These are phyloP conservation scores for Thymelicus lineola DNA, from an alignment of 2,888 invertebrate species.

Conservation along the genomic window DNA sequence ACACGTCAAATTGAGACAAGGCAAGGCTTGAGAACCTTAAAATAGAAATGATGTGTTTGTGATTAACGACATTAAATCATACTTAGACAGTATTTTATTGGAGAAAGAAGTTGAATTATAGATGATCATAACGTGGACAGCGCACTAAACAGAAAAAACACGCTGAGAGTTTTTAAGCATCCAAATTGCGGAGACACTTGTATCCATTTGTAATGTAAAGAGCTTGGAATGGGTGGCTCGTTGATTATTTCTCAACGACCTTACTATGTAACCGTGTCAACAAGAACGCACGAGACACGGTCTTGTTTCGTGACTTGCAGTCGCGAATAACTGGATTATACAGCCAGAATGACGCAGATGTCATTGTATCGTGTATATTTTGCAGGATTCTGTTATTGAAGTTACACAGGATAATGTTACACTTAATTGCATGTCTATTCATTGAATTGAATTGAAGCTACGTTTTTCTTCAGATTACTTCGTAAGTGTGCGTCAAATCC, in stretches of 20 bases:
- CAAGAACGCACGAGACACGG: constrained; percentile 18
- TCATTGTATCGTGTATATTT: not conserved
- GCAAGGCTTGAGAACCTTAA: too few relatives aligned
- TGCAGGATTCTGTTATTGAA: not conserved
- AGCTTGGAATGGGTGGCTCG: constrained; percentile 24
- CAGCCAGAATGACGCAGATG: not conserved
- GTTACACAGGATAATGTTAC: not conserved
- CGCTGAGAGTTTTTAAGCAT: not conserved
- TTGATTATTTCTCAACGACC: constrained; percentile 31
- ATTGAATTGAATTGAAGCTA: too few relatives aligned
- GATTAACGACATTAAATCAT: too few relatives aligned
- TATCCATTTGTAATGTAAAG: constrained; percentile 25
- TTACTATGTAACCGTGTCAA: constrained; percentile 37
- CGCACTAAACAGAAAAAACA: too few relatives aligned
- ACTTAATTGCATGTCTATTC: too few relatives aligned
- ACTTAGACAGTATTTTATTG: too few relatives aligned
- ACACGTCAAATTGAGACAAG: too few relatives aligned
- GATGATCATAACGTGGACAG: too few relatives aligned
- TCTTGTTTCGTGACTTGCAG: constrained; percentile 24
- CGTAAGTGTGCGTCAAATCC: too few relatives aligned
- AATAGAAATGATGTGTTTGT: too few relatives aligned
- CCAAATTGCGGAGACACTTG: constrained; percentile 16
- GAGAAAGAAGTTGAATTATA: too few relatives aligned
- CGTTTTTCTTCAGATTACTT: too few relatives aligned
- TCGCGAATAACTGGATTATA: constrained; percentile 27